Percentiles rank a stretch among this genome's conserved stretches.
Conservation (phyloP, 2,113 vertebrate species). For the Trogon melanurus region DNA sequence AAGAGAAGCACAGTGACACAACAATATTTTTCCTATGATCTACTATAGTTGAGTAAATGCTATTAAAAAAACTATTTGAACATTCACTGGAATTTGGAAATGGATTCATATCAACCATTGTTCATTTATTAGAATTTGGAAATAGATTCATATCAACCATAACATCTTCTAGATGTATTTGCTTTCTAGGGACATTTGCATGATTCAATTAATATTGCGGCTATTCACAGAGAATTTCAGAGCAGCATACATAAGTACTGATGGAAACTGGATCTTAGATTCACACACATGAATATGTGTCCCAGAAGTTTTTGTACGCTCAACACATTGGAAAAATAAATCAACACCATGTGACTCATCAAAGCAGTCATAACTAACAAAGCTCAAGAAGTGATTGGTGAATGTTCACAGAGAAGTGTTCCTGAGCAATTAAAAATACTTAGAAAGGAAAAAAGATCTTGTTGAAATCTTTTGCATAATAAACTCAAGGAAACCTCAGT, state of each 20-base stretch:
- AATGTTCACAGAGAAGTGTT: conserved; percentile 31
- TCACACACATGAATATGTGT: not conserved
- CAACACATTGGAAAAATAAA: conserved; percentile 51
- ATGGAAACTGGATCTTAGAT: conserved; percentile 27
- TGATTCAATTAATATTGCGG: not conserved
- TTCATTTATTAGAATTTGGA: not conserved
- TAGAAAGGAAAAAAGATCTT: conserved; percentile 35
- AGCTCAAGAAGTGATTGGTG: conserved; percentile 30
- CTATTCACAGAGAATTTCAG: conserved; percentile 24
- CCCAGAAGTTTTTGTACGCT: not conserved
- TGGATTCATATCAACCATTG: not conserved
- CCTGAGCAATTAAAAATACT: conserved; percentile 53
- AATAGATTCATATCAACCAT: not conserved
- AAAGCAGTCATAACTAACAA: conserved; percentile 43
- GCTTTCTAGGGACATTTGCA: conserved; percentile 15
- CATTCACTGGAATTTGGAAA: not conserved
- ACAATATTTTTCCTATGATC: not conserved
- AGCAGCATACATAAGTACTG: not conserved
- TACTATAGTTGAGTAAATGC: not conserved
- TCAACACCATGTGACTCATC: conserved; percentile 47
- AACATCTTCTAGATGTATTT: not conserved
- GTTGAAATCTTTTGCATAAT: conserved; percentile 50
- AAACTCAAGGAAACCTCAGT: conserved; percentile 58
- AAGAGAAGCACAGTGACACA: not conserved
- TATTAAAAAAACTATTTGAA: not conserved